phyloP scores from a whole-genome alignment of 2,113 vertebrate species.

The Pitta sordida region DNA sequence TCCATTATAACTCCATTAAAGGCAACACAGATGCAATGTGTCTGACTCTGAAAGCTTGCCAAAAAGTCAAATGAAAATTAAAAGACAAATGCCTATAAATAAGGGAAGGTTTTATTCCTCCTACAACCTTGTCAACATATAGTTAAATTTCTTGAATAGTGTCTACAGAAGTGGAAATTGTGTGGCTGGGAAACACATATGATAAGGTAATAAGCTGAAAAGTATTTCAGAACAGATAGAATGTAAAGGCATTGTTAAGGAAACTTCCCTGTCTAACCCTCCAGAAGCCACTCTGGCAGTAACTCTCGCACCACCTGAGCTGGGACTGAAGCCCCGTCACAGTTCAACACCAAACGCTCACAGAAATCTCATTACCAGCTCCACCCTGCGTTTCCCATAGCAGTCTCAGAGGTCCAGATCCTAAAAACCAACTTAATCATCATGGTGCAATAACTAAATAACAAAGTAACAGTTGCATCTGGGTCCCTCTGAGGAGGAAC shows the following conservation, averaged over 20 bases:
- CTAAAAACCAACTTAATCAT: not conserved
- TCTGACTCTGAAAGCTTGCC: slow-evolving; percentile 33
- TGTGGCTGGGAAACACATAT: not conserved
- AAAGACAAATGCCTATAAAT: slow-evolving; percentile 53
- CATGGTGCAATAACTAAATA: not conserved
- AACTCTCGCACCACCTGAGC: not conserved
- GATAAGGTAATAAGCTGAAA: not conserved
- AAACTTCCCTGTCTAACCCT: not conserved
- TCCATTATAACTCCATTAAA: slow-evolving; percentile 59
- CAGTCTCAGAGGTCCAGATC: not conserved
- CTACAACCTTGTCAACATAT: not conserved
- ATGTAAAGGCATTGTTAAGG: not conserved
- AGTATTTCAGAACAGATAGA: not conserved
- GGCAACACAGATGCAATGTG: slow-evolving; percentile 14
- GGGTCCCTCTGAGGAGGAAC: not conserved
- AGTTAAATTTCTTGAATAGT: slow-evolving; percentile 12
- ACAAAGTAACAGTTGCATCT: not conserved
- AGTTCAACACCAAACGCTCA: not conserved
- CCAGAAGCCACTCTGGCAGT: not conserved
- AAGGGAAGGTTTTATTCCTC: slow-evolving; percentile 32
- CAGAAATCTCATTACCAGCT: not conserved
- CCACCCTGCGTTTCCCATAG: not conserved
- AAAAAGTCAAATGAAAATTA: slow-evolving; percentile 52
- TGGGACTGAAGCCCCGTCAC: fast-evolving
- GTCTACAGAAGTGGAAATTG: not conserved